Evolutionary conservation across 2,797 vertebrate species (phyloP).

Genomic region (Pseudocheirus occidentalis): DNA sequence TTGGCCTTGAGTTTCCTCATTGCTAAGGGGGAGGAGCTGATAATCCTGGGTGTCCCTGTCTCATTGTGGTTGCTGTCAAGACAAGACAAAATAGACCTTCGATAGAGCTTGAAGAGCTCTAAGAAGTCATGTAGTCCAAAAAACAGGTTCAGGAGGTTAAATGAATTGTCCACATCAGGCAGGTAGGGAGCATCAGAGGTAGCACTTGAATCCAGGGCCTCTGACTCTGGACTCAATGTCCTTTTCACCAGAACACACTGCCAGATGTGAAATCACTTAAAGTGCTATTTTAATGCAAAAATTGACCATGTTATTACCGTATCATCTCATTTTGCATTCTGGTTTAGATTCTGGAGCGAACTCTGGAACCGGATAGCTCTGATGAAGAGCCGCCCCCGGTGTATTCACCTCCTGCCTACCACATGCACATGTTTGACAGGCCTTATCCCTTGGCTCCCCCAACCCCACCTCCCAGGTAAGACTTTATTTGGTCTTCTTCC

Average conservation of each 20-base stretch:
- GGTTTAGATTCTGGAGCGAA: constrained; percentile 93
- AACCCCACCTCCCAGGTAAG: constrained; percentile 91
- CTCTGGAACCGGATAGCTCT: constrained; percentile 96
- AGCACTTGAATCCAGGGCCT: not conserved
- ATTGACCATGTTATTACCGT: constrained; percentile 33
- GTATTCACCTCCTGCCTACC: constrained; percentile 94
- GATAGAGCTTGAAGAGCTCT: not conserved
- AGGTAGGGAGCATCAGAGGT: not conserved
- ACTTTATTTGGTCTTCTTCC: not conserved
- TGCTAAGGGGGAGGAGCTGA: not conserved
- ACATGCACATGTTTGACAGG: constrained; percentile 91
- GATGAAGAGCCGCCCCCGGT: constrained; percentile 97
- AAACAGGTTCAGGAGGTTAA: not conserved
- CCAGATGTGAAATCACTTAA: not conserved
- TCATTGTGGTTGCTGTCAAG: not conserved
- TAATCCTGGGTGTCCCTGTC: not conserved
- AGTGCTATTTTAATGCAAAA: constrained; percentile 36
- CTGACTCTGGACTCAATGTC: not conserved
- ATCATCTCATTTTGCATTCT: not conserved
- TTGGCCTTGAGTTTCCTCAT: not conserved
- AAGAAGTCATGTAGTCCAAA: not conserved
- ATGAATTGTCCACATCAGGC: not conserved
- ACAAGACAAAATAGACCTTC: not conserved
- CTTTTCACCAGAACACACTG: not conserved
- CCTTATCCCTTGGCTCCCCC: constrained; percentile 89